phyloP scores from a whole-genome alignment of 2,113 vertebrate genomes.

The Notothenia rossii region DNA sequence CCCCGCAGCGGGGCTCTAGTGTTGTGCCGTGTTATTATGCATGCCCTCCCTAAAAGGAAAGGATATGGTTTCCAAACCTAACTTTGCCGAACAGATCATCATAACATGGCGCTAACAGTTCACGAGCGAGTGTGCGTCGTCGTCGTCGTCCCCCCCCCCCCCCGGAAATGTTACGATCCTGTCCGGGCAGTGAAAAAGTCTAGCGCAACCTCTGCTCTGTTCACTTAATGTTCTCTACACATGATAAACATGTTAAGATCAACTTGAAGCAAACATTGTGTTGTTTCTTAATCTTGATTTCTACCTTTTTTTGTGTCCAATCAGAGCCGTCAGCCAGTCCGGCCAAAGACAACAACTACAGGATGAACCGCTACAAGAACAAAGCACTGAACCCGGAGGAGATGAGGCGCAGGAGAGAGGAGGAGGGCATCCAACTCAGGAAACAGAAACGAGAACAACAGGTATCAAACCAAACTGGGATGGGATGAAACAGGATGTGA shows the following conservation, averaged over 20 bases:
- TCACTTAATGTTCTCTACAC: not conserved
- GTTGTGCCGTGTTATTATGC: too few relatives aligned
- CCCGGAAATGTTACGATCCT: too few relatives aligned
- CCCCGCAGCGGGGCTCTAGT: too few relatives aligned
- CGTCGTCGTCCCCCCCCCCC: too few relatives aligned
- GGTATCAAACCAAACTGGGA: slow-evolving; percentile 71
- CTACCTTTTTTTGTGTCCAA: slow-evolving; percentile 5
- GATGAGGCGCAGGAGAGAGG: slow-evolving; percentile 95
- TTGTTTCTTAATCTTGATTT: slow-evolving; percentile 14
- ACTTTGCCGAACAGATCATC: too few relatives aligned
- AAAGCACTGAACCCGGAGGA: slow-evolving; percentile 98
- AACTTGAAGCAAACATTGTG: not conserved
- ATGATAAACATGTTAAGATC: not conserved
- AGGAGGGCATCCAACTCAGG: slow-evolving; percentile 97
- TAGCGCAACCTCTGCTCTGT: not conserved
- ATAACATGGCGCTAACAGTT: too few relatives aligned
- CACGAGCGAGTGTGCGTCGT: too few relatives aligned
- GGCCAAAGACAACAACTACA: slow-evolving; percentile 94
- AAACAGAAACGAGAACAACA: slow-evolving; percentile 99
- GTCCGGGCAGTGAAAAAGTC: too few relatives aligned
- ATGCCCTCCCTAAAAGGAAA: too few relatives aligned
- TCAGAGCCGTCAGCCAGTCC: slow-evolving; percentile 95
- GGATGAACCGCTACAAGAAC: slow-evolving; percentile 99
- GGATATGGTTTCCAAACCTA: too few relatives aligned
- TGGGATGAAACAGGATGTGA: too few relatives aligned